Evolutionary conservation across 2,797 vertebrate genomes (phyloP), one percentile per base, ranked within the genome.

Genomic region (Tympanoctomys barrerae): DNA sequence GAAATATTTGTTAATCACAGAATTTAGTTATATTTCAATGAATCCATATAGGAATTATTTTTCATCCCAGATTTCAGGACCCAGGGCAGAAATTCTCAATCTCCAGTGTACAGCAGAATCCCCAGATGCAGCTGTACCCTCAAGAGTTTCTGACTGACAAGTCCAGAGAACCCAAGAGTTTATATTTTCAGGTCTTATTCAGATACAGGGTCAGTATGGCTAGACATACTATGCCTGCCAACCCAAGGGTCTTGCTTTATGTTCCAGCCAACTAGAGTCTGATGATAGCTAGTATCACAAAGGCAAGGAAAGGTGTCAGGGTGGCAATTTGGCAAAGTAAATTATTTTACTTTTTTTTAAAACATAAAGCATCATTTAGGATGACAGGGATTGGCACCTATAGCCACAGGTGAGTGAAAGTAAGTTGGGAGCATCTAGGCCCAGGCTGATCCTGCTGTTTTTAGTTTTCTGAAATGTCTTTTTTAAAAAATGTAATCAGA

Each of bases 301-400:
- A 28, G 54, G 4, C 0, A 7, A 71, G 22, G 28, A 19, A 28
- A 14, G 3, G 0, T 14, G 22, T 42, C 19, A 5, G 18, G 22
- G 61, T 22, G 13, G 84, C 28, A 39, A 52, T 12, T 4, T 24
- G 13, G 18, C 22, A 39, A 81, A 42, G 21, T 0, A 52, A 26
- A 28, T 26, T 3, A 49, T 33, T 49, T 59, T 64, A 81, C 16
- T 57, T 57, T 57, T 16, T 13, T 54, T 54, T 57, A 18, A 57
- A 57, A 57, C 54, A 57, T 57, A 18, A 46, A 96, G 18, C 18
- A 36, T 70, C 42, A 70, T n/a, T 54, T 86, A 75, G 39, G n/a
- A n/a, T 33, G 54, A 52, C 75, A 21, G 0, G 4, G n/a, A 28
- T 16, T 11, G 33, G 2, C 1, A 57, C 33, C 57, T 24, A 22